A percentile compares a stretch with the other conserved stretches of the same genome.
These are phyloP conservation scores for Schizopygopsis malacanthus DNA, from an alignment of 2,797 vertebrate species.

Conservation along the genomic window DNA sequence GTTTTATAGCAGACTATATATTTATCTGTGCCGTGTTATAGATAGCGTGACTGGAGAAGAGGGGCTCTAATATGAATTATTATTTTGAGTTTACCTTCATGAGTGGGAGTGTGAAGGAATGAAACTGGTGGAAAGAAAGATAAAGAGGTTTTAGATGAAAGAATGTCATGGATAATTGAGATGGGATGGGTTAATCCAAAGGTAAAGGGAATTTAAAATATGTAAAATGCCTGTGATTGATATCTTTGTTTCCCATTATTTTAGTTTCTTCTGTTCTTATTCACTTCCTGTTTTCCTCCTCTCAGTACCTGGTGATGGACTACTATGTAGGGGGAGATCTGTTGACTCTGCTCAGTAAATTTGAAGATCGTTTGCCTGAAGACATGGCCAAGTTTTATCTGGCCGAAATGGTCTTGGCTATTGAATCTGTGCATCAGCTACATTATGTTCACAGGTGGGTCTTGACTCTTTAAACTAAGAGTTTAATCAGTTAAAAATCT, in stretches of 20 bases:
- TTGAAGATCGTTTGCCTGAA: constrained; percentile 96
- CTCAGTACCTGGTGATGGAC: constrained; percentile 98
- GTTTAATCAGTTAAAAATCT: neutral
- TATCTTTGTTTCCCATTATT: constrained; percentile 5
- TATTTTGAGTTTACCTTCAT: neutral
- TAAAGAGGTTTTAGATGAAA: constrained; percentile 31
- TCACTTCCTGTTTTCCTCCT: constrained; percentile 21
- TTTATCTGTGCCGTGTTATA: constrained; percentile 24
- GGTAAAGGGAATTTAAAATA: constrained; percentile 6
- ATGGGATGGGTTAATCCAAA: constrained; percentile 18
- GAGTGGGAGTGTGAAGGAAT: constrained; percentile 28
- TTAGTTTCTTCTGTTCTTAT: neutral
- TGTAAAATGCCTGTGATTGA: constrained; percentile 1
- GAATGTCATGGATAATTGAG: constrained; percentile 7
- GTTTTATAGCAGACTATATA: constrained; percentile 15
- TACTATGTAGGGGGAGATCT: constrained; percentile 99
- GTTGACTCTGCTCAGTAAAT: constrained; percentile 97
- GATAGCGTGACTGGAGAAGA: constrained; percentile 29
- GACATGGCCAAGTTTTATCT: constrained; percentile 99
- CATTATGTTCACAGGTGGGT: constrained; percentile 97
- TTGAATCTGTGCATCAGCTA: constrained; percentile 98
- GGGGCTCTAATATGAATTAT: constrained; percentile 27
- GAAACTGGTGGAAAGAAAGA: neutral
- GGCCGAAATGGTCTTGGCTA: constrained; percentile 98
- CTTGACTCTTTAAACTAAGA: neutral